Percentiles rank a stretch among this genome's conserved stretches.
These are phyloP conservation scores for Columba guinea DNA, from an alignment of 2,797 vertebrate species.

Conservation along the genomic window DNA sequence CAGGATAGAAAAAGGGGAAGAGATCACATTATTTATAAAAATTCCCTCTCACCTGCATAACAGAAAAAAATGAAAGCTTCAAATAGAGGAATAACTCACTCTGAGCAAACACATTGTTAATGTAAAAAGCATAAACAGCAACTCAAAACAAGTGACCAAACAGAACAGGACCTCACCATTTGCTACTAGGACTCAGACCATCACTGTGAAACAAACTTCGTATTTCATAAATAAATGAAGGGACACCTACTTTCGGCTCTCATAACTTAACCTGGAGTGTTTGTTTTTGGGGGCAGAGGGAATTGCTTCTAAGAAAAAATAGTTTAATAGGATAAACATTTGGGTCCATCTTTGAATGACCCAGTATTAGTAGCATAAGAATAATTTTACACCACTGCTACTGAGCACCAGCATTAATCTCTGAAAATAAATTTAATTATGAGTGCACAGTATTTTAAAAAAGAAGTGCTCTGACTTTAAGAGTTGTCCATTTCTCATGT, in stretches of 20 bases:
- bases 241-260: not conserved
- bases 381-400: not conserved
- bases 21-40: not conserved
- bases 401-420: not conserved
- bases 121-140: not conserved
- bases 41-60: not conserved
- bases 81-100: not conserved
- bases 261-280: not conserved
- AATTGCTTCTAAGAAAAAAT: not conserved
- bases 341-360: not conserved
- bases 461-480: not conserved
- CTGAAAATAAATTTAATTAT: not conserved
- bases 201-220: not conserved
- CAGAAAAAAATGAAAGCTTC: not conserved
- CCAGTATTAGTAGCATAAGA: not conserved
- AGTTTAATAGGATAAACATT: not conserved
- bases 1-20: not conserved
- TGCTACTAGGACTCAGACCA: not conserved
- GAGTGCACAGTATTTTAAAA: not conserved
- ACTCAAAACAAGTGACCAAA: not conserved
- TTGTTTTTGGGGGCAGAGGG: fast-evolving
- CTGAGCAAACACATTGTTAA: not conserved
- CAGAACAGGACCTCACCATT: not conserved
- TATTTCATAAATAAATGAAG: not conserved
- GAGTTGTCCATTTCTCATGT: not conserved